These are phyloP conservation scores for Rhogogaster chlorosoma DNA, from an alignment of 2,888 invertebrate species.

Conservation along the genomic window DNA sequence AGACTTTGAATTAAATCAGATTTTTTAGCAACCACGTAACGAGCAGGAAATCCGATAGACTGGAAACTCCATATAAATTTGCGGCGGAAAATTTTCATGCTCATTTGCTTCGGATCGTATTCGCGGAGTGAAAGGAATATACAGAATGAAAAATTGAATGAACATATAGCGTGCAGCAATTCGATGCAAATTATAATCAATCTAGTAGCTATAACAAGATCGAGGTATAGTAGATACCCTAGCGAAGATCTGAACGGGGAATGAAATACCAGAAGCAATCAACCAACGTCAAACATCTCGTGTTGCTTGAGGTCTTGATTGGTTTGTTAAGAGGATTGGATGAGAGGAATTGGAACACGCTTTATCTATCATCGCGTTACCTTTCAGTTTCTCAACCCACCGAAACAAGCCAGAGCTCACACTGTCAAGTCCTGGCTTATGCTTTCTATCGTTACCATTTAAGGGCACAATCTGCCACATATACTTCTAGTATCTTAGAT, in stretches of 20 bases:
- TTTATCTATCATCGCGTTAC: constrained; percentile 11
- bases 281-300: constrained; percentile 45
- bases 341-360: background rate
- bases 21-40: constrained; percentile 1
- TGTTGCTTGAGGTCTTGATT: constrained; percentile 58
- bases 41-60: background rate
- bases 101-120: background rate
- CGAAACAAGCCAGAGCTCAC: background rate
- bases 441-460: background rate
- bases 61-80: constrained; percentile 5
- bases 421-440: background rate
- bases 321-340: constrained; percentile 55
- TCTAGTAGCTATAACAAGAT: background rate
- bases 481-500: background rate
- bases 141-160: background rate
- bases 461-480: background rate
- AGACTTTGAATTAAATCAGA: constrained; percentile 27
- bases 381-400: background rate
- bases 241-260: background rate
- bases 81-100: background rate
- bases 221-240: background rate
- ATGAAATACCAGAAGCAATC: constrained; percentile 43
- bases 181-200: constrained; percentile 33
- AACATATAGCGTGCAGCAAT: background rate
- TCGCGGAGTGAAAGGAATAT: background rate